phyloP scores from a whole-genome alignment of 1,140 invertebrate genomes.

The Drosophila gunungcola region DNA sequence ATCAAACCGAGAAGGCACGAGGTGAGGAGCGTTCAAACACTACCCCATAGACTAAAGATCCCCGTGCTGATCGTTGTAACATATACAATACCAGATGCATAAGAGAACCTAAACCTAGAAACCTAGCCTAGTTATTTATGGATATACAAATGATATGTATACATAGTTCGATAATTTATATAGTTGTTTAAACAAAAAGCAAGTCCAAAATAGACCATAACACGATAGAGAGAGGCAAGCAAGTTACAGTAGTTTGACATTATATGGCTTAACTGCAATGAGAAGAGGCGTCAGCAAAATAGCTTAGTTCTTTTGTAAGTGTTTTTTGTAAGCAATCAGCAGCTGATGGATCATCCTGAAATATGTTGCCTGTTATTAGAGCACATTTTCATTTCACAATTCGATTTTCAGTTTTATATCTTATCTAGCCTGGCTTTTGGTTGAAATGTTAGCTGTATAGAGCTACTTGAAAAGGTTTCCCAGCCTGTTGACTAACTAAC shows the following conservation, averaged over 20 bases:
- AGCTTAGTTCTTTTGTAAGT: conserved; percentile 64
- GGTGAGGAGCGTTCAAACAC: conserved; percentile 45
- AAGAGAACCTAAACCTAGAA: conserved; percentile 39
- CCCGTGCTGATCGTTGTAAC: conserved; percentile 69
- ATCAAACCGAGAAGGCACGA: neutral
- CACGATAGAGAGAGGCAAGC: conserved; percentile 15
- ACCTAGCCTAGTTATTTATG: conserved; percentile 59
- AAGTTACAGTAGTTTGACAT: conserved; percentile 24
- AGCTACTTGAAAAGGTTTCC: conserved; percentile 32
- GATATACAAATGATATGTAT: conserved; percentile 65
- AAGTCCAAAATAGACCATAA: conserved; percentile 70
- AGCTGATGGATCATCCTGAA: conserved; percentile 15
- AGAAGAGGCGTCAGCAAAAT: conserved; percentile 39
- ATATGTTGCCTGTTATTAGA: conserved; percentile 11
- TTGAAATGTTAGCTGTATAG: conserved; percentile 39
- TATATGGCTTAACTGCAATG: conserved; percentile 52
- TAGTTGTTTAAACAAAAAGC: conserved; percentile 64
- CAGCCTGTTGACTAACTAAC: conserved; percentile 26
- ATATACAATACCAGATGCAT: conserved; percentile 71
- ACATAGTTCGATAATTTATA: conserved; percentile 49
- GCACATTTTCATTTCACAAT: conserved; percentile 1
- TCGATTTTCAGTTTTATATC: conserved; percentile 17
- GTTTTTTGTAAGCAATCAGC: conserved; percentile 58
- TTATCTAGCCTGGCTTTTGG: conserved; percentile 28
- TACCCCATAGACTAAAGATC: conserved; percentile 75